Conservation (phyloP, 2,888 invertebrate species). For the Lithophane leautieri region DNA sequence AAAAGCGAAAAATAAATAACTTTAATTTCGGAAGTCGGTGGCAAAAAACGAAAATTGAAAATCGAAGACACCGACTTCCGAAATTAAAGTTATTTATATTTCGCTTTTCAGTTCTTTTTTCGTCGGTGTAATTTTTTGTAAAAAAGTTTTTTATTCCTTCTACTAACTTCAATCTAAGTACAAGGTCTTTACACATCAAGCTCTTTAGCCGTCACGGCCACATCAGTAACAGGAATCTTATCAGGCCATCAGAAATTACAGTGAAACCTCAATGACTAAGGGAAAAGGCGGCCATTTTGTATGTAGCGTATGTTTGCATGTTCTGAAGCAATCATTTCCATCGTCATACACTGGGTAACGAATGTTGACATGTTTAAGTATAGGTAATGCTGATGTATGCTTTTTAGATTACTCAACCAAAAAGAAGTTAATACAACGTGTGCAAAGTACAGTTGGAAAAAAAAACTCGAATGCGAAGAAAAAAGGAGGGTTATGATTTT, state of each 20-base stretch:
- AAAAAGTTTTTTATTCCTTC: neutral
- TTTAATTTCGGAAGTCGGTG: too few relatives aligned
- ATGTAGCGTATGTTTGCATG: constrained; percentile 37
- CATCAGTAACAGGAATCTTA: constrained; percentile 15
- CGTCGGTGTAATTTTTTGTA: too few relatives aligned
- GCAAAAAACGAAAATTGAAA: too few relatives aligned
- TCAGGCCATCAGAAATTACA: constrained; percentile 38
- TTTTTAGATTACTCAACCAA: constrained; percentile 18
- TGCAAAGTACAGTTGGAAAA: neutral
- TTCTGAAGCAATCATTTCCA: constrained; percentile 31
- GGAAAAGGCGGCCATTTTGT: constrained; percentile 22
- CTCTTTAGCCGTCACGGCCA: constrained; percentile 5
- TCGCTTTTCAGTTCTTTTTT: too few relatives aligned
- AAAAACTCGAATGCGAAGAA: neutral
- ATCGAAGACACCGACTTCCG: too few relatives aligned
- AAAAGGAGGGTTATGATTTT: too few relatives aligned
- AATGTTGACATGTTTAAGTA: constrained; percentile 20
- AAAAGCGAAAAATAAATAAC: too few relatives aligned
- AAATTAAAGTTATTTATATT: too few relatives aligned
- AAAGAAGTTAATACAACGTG: neutral
- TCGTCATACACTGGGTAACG: constrained; percentile 12
- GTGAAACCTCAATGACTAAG: constrained; percentile 25
- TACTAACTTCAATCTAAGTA: neutral
- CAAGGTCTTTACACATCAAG: neutral
- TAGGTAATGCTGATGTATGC: constrained; percentile 15